phyloP scores from a whole-genome alignment of 2,797 vertebrate genomes.

The Crocidura indochinensis region DNA sequence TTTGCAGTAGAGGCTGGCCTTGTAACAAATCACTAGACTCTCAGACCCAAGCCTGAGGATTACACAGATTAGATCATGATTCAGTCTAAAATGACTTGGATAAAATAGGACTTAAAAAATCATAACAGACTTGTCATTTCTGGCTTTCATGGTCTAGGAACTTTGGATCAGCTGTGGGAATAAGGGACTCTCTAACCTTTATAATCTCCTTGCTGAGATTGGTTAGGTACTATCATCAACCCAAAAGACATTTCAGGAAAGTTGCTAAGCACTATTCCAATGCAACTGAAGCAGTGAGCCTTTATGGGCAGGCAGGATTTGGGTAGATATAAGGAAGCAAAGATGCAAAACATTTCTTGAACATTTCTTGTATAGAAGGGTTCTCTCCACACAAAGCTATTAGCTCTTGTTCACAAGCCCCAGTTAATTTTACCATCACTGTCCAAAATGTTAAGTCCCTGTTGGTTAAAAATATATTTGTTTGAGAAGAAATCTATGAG shows the following conservation, averaged over 20 bases:
- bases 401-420: background rate
- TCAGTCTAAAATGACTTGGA: conserved; percentile 72
- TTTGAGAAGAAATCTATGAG: conserved; percentile 58
- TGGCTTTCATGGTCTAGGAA: conserved; percentile 71
- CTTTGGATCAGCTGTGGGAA: conserved; percentile 62
- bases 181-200: conserved; percentile 67
- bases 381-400: background rate
- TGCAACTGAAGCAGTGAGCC: conserved; percentile 37
- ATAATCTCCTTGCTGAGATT: conserved; percentile 34
- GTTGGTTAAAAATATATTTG: conserved; percentile 59
- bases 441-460: conserved; percentile 48
- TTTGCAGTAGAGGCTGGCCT: conserved; percentile 31
- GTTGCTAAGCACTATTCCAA: conserved; percentile 2
- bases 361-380: conserved; percentile 16
- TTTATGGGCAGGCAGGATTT: conserved; percentile 6
- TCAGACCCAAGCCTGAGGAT: conserved; percentile 61
- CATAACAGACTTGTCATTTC: conserved; percentile 74
- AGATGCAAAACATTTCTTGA: conserved; percentile 53
- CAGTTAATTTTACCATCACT: conserved; percentile 30
- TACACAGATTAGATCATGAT: conserved; percentile 69
- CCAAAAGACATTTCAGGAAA: conserved; percentile 59
- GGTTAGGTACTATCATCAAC: conserved; percentile 11
- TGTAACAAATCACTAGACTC: conserved; percentile 50
- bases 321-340: conserved; percentile 23
- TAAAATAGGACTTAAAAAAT: conserved; percentile 70